Percentiles rank a stretch among this genome's conserved stretches.
Conservation (phyloP, 1,140 invertebrate species). For the Leptonema lineaticorne region DNA sequence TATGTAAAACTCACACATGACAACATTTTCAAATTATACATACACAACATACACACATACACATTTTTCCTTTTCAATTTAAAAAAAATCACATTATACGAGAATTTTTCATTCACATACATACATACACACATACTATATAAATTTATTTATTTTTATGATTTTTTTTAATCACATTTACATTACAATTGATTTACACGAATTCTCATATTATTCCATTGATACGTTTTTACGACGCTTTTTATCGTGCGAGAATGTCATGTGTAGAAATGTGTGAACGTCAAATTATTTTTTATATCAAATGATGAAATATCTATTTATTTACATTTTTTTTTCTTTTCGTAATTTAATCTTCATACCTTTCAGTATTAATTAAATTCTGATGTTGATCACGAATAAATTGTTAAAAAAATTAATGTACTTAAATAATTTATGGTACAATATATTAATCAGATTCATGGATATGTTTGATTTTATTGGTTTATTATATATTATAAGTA, state of each 20-base stretch:
- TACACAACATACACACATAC: conserved; percentile 10
- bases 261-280: conserved; percentile 14
- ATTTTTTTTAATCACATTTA: too few relatives aligned
- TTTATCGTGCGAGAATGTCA: background rate
- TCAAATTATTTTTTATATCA: background rate
- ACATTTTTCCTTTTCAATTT: conserved; percentile 5
- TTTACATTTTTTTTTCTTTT: background rate
- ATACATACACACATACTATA: conserved; percentile 21
- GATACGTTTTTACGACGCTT: background rate
- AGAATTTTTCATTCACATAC: conserved; percentile 8
- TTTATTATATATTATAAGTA: background rate
- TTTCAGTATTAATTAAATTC: conserved; percentile 1
- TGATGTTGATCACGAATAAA: background rate
- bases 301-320: too few relatives aligned
- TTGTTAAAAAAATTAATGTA: background rate
- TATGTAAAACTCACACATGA: conserved; percentile 66
- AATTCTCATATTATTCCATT: conserved; percentile 15
- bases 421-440: background rate
- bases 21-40: conserved; percentile 10
- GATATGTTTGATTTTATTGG: background rate
- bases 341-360: background rate
- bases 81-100: background rate
- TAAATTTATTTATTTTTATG: background rate
- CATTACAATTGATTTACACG: too few relatives aligned
- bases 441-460: background rate